These are phyloP conservation scores for Chalcis sispes DNA, from an alignment of 2,888 invertebrate species.

Conservation along the genomic window DNA sequence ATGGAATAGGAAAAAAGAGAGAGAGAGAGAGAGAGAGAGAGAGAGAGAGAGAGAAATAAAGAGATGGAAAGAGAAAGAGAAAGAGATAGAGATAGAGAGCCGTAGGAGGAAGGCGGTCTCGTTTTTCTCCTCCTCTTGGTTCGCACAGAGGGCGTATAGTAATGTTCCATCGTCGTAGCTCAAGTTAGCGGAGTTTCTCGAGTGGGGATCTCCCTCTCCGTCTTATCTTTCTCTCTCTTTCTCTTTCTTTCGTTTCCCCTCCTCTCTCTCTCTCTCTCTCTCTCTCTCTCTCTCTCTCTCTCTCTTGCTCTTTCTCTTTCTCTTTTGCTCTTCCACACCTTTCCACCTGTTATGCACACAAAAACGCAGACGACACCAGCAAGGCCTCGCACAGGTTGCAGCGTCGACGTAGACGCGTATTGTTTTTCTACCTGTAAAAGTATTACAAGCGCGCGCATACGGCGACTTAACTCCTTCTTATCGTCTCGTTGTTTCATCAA, in stretches of 20 bases:
- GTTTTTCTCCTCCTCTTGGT: conserved; percentile 74
- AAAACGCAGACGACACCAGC: conserved; percentile 47
- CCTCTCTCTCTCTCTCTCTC: conserved; percentile 56
- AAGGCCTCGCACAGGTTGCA: conserved; percentile 61
- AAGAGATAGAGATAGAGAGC: conserved; percentile 59
- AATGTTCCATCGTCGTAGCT: conserved; percentile 62
- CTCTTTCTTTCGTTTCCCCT: conserved; percentile 52
- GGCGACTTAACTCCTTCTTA: too few relatives aligned
- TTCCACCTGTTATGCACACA: conserved; percentile 74
- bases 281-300: conserved; percentile 53
- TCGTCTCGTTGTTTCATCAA: too few relatives aligned
- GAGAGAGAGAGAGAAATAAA: conserved; percentile 47
- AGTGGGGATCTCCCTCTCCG: conserved; percentile 65
- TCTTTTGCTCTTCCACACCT: conserved; percentile 57
- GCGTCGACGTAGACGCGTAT: conserved; percentile 53
- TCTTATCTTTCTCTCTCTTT: conserved; percentile 55
- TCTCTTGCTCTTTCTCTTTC: conserved; percentile 44
- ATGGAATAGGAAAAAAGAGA: conserved; percentile 15
- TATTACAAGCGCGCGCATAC: neutral
- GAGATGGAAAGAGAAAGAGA: conserved; percentile 50
- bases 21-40: conserved; percentile 55
- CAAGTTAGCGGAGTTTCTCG: conserved; percentile 65
- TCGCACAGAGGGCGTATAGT: conserved; percentile 73
- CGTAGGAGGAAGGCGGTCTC: conserved; percentile 73
- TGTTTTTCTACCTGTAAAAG: too few relatives aligned